Evolutionary conservation across 1,140 invertebrate species (phyloP), one percentile per base, ranked within the genome.

Genomic region (Trichonephila clavipes): DNA sequence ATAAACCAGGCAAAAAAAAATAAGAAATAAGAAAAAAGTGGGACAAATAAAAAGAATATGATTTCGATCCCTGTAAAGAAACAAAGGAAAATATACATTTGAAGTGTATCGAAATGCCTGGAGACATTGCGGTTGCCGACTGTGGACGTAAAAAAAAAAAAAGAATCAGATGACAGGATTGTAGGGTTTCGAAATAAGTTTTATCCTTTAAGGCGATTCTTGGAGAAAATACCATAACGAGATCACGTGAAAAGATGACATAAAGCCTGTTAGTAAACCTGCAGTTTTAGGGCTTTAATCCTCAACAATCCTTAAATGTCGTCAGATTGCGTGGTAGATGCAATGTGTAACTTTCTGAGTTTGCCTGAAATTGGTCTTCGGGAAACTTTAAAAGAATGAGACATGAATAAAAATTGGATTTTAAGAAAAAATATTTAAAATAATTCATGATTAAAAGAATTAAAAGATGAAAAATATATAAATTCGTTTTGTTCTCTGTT

Each of bases 131-230:
- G 58, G 83, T 85, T 64, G 19, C 62, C 34, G 72, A 28, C 28
- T 28, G 34, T 24, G 28, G 18, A 34, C 12, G 12, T 14, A 88
- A n/a, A 88, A 66, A 64, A 62, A n/a, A 88, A 90, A 81, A 34
- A 19, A 28, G 40, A 81, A 77, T 44, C 8, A 64, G 82, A 82
- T 82, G 89, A 90, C 58, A 82, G 72, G 77, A 82, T 90, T 90
- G n/a, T 44, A 28, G 51, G 61, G 72, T 24, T 62, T 90, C 82
- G 61, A 44, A 81, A 85, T 44, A 64, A 61, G 40, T 90, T 62
- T 81, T 66, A 85, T 92, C 90, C 81, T 83, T 85, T 92, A 92
- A 92, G 90, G 59, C 90, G 81, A 92, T 92, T 85, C 66, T 58
- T 6, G 51, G 51, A 77, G 64, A 81, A 59, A 58, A 89, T 89